Evolutionary conservation across 2,797 vertebrate species (phyloP), one percentile per base, ranked within the genome.

Genomic region (Myripristis murdjan): DNA sequence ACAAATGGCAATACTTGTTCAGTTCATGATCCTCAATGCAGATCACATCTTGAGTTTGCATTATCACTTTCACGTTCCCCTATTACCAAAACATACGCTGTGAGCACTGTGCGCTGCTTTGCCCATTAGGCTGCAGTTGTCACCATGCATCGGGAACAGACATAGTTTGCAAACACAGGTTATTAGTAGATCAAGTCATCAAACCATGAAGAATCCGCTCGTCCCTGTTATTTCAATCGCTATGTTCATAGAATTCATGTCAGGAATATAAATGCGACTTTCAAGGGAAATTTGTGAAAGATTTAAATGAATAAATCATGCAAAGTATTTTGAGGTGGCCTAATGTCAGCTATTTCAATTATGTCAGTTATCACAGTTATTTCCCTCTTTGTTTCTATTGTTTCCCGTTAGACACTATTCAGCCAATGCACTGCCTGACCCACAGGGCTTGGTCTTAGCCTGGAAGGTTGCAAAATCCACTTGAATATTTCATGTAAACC

Each of bases 401-500:
- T n/a, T n/a, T n/a, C n/a, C n/a, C n/a, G n/a, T n/a, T n/a, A 31
- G 28, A 31, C 28, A 6, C 28, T 31, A 49, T 53, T 43, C 10
- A 37, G 9, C 39, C 16, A 51, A 41, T 43, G 53, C 22, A 23
- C 16, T 15, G 33, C 69, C 23, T 61, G 39, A 76, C 37, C 6
- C 6, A 31, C 24, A 14, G 10, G 2, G n/a, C 61, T 18, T 33
- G 64, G 44, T 53, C 0, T 2, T 18, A 8, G 39, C 48, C 23
- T 35, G 9, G 6, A 63, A 62, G 64, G 33, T 51, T 70, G 55
- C 41, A 49, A 70, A 72, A 69, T 44, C 47, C 9, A n/a, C 26
- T 49, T 84, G 28, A 84, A 87, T 85, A 76, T 84, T 82, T 85
- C 0, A 85, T 81, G 71, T 41, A 49, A 82, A 82, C 64, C 67